Percentiles rank a stretch among this genome's conserved stretches.
Conservation (phyloP, 2,888 invertebrate genomes). For the Dorcus parallelipipedus region DNA sequence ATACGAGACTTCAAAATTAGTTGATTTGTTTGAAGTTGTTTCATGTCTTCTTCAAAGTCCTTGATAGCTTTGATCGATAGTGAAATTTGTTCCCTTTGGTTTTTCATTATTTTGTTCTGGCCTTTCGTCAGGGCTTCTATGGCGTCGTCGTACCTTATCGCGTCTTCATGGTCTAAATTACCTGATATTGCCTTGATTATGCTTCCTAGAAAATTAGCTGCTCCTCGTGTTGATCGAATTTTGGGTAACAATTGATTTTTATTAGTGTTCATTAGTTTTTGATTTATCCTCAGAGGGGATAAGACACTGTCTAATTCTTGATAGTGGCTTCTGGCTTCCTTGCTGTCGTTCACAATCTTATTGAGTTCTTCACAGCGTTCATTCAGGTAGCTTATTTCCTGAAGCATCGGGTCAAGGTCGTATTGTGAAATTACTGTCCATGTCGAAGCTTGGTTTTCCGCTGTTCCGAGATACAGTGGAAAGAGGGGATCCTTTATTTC, state of each 20-base stretch:
- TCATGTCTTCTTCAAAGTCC: no score
- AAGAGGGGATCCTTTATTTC: background rate
- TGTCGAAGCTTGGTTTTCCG: background rate
- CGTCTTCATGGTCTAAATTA: background rate
- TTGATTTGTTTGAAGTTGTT: no score
- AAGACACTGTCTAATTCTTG: background rate
- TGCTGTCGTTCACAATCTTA: background rate
- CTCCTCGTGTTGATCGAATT: background rate
- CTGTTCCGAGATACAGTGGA: background rate
- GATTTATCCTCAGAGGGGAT: background rate
- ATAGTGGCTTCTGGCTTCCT: background rate
- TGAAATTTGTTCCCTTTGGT: no score
- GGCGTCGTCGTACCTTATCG: background rate
- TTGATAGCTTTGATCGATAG: no score
- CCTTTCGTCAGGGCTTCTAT: background rate
- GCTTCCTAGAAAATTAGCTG: slow-evolving; percentile 1
- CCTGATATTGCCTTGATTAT: slow-evolving; percentile 4
- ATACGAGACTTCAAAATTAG: no score
- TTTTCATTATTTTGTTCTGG: background rate
- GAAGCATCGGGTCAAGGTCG: background rate
- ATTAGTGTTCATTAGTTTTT: no score
- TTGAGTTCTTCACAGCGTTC: no score
- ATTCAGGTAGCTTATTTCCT: background rate
- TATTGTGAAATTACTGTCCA: background rate
- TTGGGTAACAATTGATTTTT: background rate